A percentile compares a stretch with the other conserved stretches of the same genome.
These are phyloP conservation scores for Emydoidea blandingii DNA, from an alignment of 2,797 vertebrate species.

Conservation along the genomic window DNA sequence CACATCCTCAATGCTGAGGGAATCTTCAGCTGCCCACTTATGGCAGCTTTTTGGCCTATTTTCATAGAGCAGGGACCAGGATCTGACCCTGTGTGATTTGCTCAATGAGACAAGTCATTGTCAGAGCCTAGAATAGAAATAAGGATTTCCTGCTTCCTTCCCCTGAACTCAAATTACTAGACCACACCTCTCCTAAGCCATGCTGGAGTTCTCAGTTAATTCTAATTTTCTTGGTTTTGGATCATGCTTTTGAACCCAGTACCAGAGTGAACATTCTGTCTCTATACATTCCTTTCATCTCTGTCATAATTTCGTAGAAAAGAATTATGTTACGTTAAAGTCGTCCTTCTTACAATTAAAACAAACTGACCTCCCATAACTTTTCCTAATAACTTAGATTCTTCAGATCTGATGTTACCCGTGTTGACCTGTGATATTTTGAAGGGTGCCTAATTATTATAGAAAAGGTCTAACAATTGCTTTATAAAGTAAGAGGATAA, in stretches of 20 bases:
- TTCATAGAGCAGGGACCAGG: not conserved
- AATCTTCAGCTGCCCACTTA: not conserved
- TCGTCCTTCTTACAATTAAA: not conserved
- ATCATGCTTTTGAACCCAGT: not conserved
- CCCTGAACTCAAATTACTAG: slow-evolving; percentile 1
- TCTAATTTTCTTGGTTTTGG: not conserved
- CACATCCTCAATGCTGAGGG: not conserved
- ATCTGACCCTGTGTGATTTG: not conserved
- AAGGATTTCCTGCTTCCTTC: slow-evolving; percentile 5
- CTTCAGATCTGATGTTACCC: not conserved
- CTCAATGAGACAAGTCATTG: not conserved
- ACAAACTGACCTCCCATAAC: not conserved
- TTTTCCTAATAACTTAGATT: not conserved
- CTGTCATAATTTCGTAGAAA: not conserved
- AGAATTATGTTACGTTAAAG: not conserved
- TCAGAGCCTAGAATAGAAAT: not conserved
- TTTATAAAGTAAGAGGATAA: not conserved
- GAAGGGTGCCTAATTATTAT: not conserved
- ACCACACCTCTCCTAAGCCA: not conserved
- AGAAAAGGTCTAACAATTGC: not conserved
- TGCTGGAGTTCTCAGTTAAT: not conserved
- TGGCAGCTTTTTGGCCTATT: not conserved
- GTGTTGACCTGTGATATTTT: not conserved
- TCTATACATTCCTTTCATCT: not conserved
- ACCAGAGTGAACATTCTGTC: not conserved